phyloP scores from a whole-genome alignment of 2,888 invertebrate genomes.

The Campoplex capitator region DNA sequence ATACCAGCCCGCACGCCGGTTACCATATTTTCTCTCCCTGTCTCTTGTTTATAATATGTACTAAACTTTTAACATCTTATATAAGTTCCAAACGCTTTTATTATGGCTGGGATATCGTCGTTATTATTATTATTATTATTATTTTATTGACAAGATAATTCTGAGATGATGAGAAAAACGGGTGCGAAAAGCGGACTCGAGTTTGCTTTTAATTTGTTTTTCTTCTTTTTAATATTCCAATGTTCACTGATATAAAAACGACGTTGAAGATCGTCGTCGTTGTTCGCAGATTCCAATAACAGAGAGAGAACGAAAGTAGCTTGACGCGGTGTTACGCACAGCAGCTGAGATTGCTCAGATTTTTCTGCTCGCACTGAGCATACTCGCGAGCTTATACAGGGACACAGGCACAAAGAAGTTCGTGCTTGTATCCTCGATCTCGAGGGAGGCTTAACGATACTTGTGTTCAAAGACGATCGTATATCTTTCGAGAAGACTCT shows the following conservation, averaged over 20 bases:
- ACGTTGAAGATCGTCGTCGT: constrained; percentile 27
- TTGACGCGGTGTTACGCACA: constrained; percentile 11
- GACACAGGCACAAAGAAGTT: constrained; percentile 44
- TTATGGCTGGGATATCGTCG: neutral
- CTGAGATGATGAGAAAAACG: neutral
- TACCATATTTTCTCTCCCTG: constrained; percentile 29
- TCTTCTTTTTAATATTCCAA: neutral
- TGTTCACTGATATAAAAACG: neutral
- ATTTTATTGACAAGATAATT: neutral
- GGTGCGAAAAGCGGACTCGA: constrained; percentile 10
- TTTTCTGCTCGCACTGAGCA: neutral
- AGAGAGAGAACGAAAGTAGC: constrained; percentile 36
- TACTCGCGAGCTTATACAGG: neutral
- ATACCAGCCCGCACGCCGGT: constrained; percentile 48
- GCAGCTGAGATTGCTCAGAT: constrained; percentile 50
- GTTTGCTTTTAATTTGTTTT: constrained; percentile 19
- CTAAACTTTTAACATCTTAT: constrained; percentile 34
- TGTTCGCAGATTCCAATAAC: constrained; percentile 42
- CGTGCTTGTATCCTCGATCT: constrained; percentile 24
- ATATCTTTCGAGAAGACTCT: constrained; percentile 71
- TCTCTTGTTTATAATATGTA: constrained; percentile 50
- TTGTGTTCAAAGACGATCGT: constrained; percentile 72
- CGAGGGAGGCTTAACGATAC: constrained; percentile 70
- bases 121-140: neutral
- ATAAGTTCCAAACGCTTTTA: neutral